Base-by-base conservation (phyloP, 2,888 invertebrate genomes). In the Oasisia sp. region DNA sequence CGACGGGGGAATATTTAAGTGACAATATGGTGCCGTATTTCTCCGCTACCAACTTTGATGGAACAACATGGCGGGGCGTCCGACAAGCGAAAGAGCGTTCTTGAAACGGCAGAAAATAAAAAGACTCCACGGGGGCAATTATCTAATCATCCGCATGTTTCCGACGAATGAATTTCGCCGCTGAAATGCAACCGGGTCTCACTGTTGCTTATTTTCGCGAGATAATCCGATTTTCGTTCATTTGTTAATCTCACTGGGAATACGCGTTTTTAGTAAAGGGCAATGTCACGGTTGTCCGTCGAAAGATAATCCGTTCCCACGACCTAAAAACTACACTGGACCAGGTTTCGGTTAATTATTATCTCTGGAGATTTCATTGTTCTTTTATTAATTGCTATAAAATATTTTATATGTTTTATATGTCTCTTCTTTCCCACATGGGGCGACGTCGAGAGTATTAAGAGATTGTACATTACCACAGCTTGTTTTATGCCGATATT, bases 31-130 rank as follows among this genome's bases (percentile, higher is more conserved):
- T 74, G 74, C 74, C 74, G 27, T 74, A 74, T 74, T 74, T 74
- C 74, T 74, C 74, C 74, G 74, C 74, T 27, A 74, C 74, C 74
- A 74, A 74, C 19, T 74, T 74, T 74, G 74, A 74, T n/a, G 74
- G n/a, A 19, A 7, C 74, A 7, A 74, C 27, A 27, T 74, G 7
- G 74, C 74, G 74, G 74, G 74, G 27, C 14, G 74, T 74, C 74
- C 74, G 27, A 19, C n/a, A n/a, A 74, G 27, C 74, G 74, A 74
- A 7, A n/a, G 5, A 3, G 56, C 56, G 56, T 19, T 19, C 14
- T 56, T 56, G 56, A 56, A 74, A 74, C 74, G 27, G n/a, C 74
- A n/a, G 74, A 27, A 74, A 74, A 74, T 74, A 74, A 74, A 74
- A 74, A 74, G 74, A 19, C 74, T 74, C 19, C 14, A n/a, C 74